Percentiles rank a stretch among this genome's conserved stretches.
phyloP scores from a whole-genome alignment of 1,140 invertebrate species.

The Thrips palmi region DNA sequence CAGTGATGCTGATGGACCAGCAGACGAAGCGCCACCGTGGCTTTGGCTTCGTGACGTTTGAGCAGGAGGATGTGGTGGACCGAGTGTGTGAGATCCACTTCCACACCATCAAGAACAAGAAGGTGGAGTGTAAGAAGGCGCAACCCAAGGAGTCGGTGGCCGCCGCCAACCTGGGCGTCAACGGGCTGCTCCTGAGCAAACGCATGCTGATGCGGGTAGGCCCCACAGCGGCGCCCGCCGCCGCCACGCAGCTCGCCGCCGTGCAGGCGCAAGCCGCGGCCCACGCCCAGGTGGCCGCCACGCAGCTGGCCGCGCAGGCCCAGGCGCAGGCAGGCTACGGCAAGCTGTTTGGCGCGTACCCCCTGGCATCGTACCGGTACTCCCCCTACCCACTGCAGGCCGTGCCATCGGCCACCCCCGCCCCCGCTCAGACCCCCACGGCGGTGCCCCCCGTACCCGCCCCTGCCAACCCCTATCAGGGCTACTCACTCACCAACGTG shows the following conservation, averaged over 20 bases:
- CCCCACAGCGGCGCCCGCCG: conserved; percentile 34
- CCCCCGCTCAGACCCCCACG: conserved; percentile 26
- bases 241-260: conserved; percentile 25
- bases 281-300: conserved; percentile 25
- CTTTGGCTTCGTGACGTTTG: conserved; percentile 84
- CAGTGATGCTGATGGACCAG: conserved; percentile 88
- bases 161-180: conserved; percentile 27
- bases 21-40: conserved; percentile 80
- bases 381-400: conserved; percentile 45
- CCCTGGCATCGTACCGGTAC: conserved; percentile 50
- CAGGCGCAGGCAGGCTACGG: conserved; percentile 43
- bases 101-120: conserved; percentile 85
- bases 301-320: conserved; percentile 26
- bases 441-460: conserved; percentile 25
- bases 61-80: conserved; percentile 78
- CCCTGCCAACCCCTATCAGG: conserved; percentile 52
- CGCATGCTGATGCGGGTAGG: conserved; percentile 41
- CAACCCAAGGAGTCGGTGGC: conserved; percentile 81
- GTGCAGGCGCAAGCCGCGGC: conserved; percentile 37
- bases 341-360: conserved; percentile 46
- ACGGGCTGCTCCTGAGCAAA: conserved; percentile 51
- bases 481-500: conserved; percentile 67
- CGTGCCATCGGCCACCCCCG: conserved; percentile 29
- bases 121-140: conserved; percentile 83
- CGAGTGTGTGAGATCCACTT: conserved; percentile 83